Evolutionary conservation across 35 echinoderm and acorn worm species (phyloP), one percentile per base, ranked within the genome.

Genomic region (Lytechinus variegatus): DNA sequence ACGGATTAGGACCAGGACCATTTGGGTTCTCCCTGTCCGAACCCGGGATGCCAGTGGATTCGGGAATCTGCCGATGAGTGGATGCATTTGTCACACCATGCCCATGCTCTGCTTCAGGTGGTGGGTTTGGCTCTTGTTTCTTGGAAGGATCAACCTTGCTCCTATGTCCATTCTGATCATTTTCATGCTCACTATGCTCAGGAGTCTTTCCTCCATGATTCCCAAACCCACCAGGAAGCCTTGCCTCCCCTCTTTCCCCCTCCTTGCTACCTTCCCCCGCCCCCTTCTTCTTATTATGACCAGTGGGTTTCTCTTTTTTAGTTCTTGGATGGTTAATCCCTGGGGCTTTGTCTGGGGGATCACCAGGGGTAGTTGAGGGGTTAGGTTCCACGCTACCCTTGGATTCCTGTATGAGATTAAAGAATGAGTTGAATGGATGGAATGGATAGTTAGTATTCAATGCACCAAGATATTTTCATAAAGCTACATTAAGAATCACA

Each of bases 381-480:
- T 79, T 79, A 79, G 66, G 24, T 24, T 79, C 66, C 66, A 79
- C n/a, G 66, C 66, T 79, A 79, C 66, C 16, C 19, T 79, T 79
- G 66, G 66, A 24, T 79, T 79, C n/a, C 66, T 79, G 66, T 79
- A 79, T 79, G 66, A 79, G 66, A 79, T 79, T n/a, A 27, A 79
- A 79, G 66, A 79, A 16, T 79, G 66, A 79, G 66, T 79, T 79
- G 19, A 7, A 79, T 79, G 66, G n/a, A 79, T 79, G 19, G 21
- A 16, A 4, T 79, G 66, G n/a, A 79, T 16, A 79, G 66, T 79
- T 79, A 79, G 19, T 79, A 24, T 79, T n/a, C n/a, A 79, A 24
- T 79, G 66, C 14, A 3, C 66, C 19, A 79, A 79, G 66, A 79
- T 24, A 24, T 4, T 79, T n/a, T n/a, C n/a, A n/a, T n/a, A n/a